These are phyloP conservation scores for Mustela lutreola DNA, from an alignment of 2,113 vertebrate species.

Conservation along the genomic window DNA sequence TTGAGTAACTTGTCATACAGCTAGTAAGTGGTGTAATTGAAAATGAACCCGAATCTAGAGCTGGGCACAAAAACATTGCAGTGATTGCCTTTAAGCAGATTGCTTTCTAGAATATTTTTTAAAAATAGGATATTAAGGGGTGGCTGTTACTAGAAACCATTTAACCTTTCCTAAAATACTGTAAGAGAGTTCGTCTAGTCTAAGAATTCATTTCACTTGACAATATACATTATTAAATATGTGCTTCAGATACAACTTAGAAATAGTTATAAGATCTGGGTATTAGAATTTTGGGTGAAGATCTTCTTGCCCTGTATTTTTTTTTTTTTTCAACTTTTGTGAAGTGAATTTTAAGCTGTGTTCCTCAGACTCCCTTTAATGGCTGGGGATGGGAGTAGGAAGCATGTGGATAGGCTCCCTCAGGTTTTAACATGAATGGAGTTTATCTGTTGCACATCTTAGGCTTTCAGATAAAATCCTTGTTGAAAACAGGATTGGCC, in stretches of 20 bases:
- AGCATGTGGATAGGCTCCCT: neutral
- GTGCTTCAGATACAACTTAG: neutral
- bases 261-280: neutral
- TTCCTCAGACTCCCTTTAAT: neutral
- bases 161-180: neutral
- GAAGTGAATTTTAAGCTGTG: neutral
- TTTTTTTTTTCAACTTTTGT: neutral
- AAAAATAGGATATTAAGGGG: neutral
- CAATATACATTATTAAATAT: neutral
- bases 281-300: neutral
- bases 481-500: neutral
- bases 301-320: neutral
- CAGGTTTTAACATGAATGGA: neutral
- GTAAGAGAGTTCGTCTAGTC: neutral
- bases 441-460: neutral
- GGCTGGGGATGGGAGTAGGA: neutral
- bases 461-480: neutral
- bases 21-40: neutral
- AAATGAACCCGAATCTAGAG: neutral
- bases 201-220: constrained; percentile 31
- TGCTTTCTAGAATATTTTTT: neutral
- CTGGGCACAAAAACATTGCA: neutral
- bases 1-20: neutral
- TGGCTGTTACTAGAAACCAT: neutral
- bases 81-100: neutral